These are phyloP conservation scores for Hemicordylus capensis DNA, from an alignment of 2,113 vertebrate genomes.

Conservation along the genomic window DNA sequence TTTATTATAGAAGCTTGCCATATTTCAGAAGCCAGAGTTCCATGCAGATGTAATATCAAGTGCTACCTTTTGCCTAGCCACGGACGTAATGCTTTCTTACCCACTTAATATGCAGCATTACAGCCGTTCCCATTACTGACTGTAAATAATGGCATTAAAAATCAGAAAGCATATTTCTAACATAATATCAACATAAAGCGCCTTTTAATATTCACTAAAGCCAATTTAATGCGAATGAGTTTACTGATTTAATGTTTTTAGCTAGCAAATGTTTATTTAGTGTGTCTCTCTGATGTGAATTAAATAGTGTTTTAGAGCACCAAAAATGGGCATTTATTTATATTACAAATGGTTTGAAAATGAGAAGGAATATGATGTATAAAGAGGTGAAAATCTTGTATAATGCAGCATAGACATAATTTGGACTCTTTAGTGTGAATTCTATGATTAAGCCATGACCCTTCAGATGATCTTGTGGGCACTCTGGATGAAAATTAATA, in stretches of 20 bases:
- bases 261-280: slow-evolving; percentile 34
- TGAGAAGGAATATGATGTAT: background rate
- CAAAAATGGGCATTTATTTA: slow-evolving; percentile 4
- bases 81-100: background rate
- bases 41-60: background rate
- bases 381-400: background rate
- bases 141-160: slow-evolving; percentile 38
- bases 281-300: background rate
- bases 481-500: background rate
- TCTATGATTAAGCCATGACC: background rate
- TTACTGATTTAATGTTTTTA: slow-evolving; percentile 39
- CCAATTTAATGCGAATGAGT: slow-evolving; percentile 25
- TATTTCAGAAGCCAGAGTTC: background rate
- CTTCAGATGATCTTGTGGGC: background rate
- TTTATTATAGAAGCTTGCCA: background rate
- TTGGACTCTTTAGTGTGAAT: background rate
- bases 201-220: slow-evolving; percentile 38
- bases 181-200: slow-evolving; percentile 27
- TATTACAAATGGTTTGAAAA: slow-evolving; percentile 1
- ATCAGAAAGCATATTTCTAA: slow-evolving; percentile 6
- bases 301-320: background rate
- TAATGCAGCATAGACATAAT: background rate
- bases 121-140: background rate
- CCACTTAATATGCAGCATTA: slow-evolving; percentile 6
- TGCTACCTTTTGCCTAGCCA: background rate